A percentile compares a stretch with the other conserved stretches of the same genome.
Conservation (phyloP, 2,797 vertebrate species). For the Alfaro cultratus region DNA sequence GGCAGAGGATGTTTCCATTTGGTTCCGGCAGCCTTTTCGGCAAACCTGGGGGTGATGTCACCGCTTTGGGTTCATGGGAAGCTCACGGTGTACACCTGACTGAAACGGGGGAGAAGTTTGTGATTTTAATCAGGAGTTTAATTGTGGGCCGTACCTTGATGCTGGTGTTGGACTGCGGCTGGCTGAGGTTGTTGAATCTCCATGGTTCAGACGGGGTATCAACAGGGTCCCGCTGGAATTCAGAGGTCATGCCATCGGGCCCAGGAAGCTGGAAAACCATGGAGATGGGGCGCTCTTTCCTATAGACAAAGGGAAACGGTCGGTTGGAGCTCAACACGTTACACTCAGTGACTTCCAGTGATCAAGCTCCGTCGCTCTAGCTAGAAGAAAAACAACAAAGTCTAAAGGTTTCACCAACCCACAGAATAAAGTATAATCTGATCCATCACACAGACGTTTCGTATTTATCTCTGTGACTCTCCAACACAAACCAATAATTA, state of each 20-base stretch:
- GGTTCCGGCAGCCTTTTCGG: constrained; percentile 37
- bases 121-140: neutral
- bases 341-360: neutral
- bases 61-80: constrained; percentile 57
- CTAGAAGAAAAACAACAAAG: neutral
- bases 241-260: constrained; percentile 87
- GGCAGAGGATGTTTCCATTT: constrained; percentile 32
- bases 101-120: neutral
- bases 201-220: constrained; percentile 90
- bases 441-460: neutral
- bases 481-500: neutral
- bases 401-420: neutral
- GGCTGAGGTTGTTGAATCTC: constrained; percentile 91
- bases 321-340: neutral
- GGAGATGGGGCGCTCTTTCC: constrained; percentile 95
- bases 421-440: neutral
- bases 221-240: constrained; percentile 82
- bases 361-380: neutral
- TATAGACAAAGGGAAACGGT: constrained; percentile 58
- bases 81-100: constrained; percentile 5
- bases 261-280: constrained; percentile 91
- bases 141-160: constrained; percentile 83
- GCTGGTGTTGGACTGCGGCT: constrained; percentile 91
- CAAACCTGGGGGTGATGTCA: constrained; percentile 59
- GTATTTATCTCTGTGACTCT: neutral